A percentile compares a stretch with the other conserved stretches of the same genome.
Evolutionary conservation across 2,113 vertebrate species (phyloP).

Genomic region (Mesoclemmys tuberculata): DNA sequence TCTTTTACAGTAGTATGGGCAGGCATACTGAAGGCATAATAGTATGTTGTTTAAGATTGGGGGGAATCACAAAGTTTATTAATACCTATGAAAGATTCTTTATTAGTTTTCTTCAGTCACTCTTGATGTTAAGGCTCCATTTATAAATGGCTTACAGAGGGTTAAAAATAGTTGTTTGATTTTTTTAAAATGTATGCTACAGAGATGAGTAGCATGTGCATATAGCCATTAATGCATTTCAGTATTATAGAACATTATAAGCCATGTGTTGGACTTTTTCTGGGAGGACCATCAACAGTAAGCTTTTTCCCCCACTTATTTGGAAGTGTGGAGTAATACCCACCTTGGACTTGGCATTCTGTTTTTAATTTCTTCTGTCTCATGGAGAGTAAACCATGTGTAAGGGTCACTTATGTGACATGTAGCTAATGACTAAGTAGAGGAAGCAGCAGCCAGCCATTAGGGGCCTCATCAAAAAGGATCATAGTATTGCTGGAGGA

Average conservation of each 20-base stretch:
- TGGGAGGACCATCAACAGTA: background rate
- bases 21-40: background rate
- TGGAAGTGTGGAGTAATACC: background rate
- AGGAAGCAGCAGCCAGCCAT: background rate
- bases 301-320: background rate
- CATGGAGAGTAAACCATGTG: background rate
- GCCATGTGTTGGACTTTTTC: background rate
- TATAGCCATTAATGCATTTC: too few species aligned
- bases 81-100: background rate
- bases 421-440: background rate
- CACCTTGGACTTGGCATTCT: background rate
- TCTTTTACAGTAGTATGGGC: background rate
- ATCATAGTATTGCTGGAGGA: too few species aligned
- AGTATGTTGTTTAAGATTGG: background rate
- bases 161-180: background rate
- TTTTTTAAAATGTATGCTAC: too few species aligned
- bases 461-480: too few species aligned
- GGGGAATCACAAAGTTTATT: background rate
- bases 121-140: background rate
- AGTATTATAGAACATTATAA: background rate
- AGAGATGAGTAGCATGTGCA: too few species aligned
- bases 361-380: background rate
- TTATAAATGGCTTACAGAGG: background rate
- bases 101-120: background rate
- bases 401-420: background rate